Evolutionary conservation across 2,113 vertebrate species (phyloP).

Genomic region (Heloderma charlesbogerti): DNA sequence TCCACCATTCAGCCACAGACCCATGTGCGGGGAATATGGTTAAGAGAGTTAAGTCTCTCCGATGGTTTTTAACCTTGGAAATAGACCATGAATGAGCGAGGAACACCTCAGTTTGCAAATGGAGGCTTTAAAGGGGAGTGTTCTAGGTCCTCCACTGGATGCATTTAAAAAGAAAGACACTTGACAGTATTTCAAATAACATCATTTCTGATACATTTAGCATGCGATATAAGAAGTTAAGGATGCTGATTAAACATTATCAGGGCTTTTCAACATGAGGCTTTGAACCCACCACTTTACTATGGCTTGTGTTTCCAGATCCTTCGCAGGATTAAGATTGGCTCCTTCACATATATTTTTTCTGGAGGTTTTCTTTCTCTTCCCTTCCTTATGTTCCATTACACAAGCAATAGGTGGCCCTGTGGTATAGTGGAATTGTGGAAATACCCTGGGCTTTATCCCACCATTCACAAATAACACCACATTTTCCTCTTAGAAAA

Average conservation of each 20-base stretch:
- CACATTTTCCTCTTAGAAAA: too few species aligned
- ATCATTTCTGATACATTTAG: background rate
- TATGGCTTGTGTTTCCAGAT: too few species aligned
- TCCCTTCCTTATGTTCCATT: too few species aligned
- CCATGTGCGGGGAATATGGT: slow-evolving; percentile 2
- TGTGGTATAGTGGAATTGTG: too few species aligned
- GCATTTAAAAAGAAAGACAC: background rate
- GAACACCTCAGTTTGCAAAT: background rate
- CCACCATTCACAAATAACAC: too few species aligned
- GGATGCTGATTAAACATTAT: background rate
- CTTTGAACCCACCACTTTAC: too few species aligned
- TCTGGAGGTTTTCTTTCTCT: too few species aligned
- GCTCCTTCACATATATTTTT: too few species aligned
- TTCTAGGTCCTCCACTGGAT: accelerated
- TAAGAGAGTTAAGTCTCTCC: background rate
- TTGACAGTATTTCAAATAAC: background rate
- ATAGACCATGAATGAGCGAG: background rate
- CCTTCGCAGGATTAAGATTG: too few species aligned
- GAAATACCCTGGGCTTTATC: too few species aligned
- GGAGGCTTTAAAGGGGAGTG: accelerated
- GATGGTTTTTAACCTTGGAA: background rate
- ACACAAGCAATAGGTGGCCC: too few species aligned
- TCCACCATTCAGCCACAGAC: slow-evolving; percentile 31
- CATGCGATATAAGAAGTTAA: background rate
- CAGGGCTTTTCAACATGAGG: background rate